Percentiles rank a stretch among this genome's conserved stretches.
Conservation (phyloP, 1,140 invertebrate species). For the Nixonia krombeini region DNA sequence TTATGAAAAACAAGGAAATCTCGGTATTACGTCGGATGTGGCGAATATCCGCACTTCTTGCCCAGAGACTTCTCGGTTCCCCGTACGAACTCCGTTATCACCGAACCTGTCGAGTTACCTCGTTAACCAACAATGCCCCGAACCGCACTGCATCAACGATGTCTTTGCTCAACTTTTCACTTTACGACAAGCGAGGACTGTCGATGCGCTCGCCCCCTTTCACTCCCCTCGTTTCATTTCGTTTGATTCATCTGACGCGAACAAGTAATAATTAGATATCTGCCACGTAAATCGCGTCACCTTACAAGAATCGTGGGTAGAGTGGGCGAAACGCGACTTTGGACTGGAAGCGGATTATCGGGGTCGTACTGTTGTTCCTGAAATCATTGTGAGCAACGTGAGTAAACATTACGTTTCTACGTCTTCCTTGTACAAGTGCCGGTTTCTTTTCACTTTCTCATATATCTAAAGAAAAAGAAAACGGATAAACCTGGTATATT, state of each 20-base stretch:
- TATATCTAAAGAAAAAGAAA: too few species aligned
- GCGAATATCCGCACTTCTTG: slow-evolving; percentile 54
- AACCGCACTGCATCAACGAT: slow-evolving; percentile 38
- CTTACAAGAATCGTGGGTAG: too few species aligned
- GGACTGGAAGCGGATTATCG: too few species aligned
- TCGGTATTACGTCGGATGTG: slow-evolving; percentile 30
- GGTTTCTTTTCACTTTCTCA: too few species aligned
- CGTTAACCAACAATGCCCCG: slow-evolving; percentile 57
- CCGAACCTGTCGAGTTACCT: slow-evolving; percentile 61
- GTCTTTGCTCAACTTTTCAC: slow-evolving; percentile 49
- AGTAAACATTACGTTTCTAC: too few species aligned
- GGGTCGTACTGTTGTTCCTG: too few species aligned
- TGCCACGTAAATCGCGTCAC: slow-evolving; percentile 6
- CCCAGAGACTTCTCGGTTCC: slow-evolving; percentile 53
- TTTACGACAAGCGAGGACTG: slow-evolving; percentile 38
- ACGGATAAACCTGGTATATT: too few species aligned
- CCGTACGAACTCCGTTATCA: slow-evolving; percentile 56
- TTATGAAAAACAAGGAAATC: slow-evolving; percentile 17
- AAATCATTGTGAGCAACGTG: too few species aligned
- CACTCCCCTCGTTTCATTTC: slow-evolving; percentile 11
- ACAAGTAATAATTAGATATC: slow-evolving; percentile 21
- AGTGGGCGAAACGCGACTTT: too few species aligned
- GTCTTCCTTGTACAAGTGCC: too few species aligned
- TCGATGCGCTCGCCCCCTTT: slow-evolving; percentile 1
- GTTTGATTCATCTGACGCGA: slow-evolving; percentile 6